phyloP scores from a whole-genome alignment of 1,140 invertebrate genomes.

The Holcopasites calliopsidis region DNA sequence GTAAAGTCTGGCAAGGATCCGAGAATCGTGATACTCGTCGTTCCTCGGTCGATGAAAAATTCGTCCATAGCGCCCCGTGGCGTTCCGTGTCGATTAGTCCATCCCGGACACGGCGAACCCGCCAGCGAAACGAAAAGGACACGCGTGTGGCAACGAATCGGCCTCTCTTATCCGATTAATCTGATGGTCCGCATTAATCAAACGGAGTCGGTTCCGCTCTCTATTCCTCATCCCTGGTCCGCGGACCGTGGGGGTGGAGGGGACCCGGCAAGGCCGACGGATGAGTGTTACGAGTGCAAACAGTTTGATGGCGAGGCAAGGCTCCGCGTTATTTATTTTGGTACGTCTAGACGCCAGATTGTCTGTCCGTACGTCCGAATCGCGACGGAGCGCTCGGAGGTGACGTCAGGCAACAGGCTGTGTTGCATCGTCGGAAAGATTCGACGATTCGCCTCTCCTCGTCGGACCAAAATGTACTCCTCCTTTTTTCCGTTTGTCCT shows the following conservation, averaged over 20 bases:
- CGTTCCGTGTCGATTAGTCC: too few relatives aligned
- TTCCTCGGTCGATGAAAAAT: too few relatives aligned
- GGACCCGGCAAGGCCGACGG: slow-evolving; percentile 54
- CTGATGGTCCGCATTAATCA: neutral
- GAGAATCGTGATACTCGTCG: too few relatives aligned
- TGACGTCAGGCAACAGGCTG: slow-evolving; percentile 68
- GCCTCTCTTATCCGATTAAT: neutral
- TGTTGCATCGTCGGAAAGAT: slow-evolving; percentile 48
- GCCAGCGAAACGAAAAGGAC: neutral
- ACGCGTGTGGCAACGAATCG: too few relatives aligned
- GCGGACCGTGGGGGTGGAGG: neutral
- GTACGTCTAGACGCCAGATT: slow-evolving; percentile 79
- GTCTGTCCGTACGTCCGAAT: slow-evolving; percentile 75
- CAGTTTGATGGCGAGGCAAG: slow-evolving; percentile 71
- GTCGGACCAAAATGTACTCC: slow-evolving; percentile 56
- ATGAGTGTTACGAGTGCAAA: slow-evolving; percentile 64
- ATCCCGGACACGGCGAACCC: too few relatives aligned
- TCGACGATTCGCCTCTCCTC: slow-evolving; percentile 27
- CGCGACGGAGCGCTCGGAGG: slow-evolving; percentile 69
- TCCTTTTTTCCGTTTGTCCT: slow-evolving; percentile 20
- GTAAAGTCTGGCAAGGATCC: too few relatives aligned
- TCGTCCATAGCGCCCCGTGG: too few relatives aligned
- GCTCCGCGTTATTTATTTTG: slow-evolving; percentile 75
- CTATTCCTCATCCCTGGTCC: slow-evolving; percentile 20
- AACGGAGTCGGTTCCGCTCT: neutral